Base-by-base conservation (phyloP, 2,113 vertebrate genomes). In the Microtus oregoni region DNA sequence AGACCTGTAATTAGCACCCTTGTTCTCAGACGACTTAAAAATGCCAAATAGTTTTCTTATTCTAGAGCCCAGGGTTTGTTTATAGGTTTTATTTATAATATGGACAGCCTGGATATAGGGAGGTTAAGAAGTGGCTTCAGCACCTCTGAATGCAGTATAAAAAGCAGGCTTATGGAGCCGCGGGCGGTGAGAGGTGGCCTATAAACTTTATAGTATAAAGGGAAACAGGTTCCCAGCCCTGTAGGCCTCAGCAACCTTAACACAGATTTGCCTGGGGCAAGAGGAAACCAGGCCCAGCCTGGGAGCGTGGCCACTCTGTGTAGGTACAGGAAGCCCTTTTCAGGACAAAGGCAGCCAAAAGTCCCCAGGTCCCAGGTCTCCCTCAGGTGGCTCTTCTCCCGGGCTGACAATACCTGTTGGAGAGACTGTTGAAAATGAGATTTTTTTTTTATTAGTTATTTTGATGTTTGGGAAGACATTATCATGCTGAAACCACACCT, bases 41-140 rank as follows among this genome's bases (percentile, higher is more conserved):
- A 97, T 93, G 97, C 95, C 97, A 97, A 94, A 97, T 65, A 88
- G 92, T 97, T 97, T 92, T 95, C 97, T 98, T 95, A 87, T 93
- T 96, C 92, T 70, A 94, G 96, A 91, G 89, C 76, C 85, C 7
- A 0, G 67, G 77, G 82, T 95, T 95, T 98, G 97, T 97, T 97
- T 97, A 97, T 95, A 97, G 90, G 90, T 67, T 96, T 95, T 97
- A 98, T 97, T 96, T 97, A 97, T 96, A 97, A 94, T 92, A 32
- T 76, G 5, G 13, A 96, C 95, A 91, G 89, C 96, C 91, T 96
- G 94, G 97, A 95, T 91, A 79, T 92, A 1, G 12, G 70, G 90
- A 94, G 90, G 85, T 58, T 76, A 92, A 65, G 90, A 30, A 92
- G 96, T 32, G 9, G 65, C 68, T 79, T 72, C 73, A 85, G 89